These are phyloP conservation scores for Calycopis cecrops DNA, from an alignment of 1,140 invertebrate species.

Conservation along the genomic window DNA sequence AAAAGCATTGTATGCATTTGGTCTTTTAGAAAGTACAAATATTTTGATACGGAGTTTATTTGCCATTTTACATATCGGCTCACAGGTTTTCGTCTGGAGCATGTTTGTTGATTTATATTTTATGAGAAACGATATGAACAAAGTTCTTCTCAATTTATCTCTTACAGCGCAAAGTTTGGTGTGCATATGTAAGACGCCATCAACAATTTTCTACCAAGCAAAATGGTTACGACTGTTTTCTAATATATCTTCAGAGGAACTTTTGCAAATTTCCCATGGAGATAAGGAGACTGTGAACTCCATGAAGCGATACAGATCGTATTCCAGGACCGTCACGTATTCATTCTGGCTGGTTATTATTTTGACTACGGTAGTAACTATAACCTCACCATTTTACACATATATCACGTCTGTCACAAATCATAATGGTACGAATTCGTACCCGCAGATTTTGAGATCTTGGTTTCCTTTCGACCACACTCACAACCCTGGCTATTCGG, in stretches of 20 bases:
- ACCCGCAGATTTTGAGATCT: conserved; percentile 45
- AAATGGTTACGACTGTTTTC: conserved; percentile 17
- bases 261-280: conserved; percentile 20
- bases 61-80: conserved; percentile 31
- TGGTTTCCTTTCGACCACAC: conserved; percentile 54
- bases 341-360: conserved; percentile 39
- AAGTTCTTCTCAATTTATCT: conserved; percentile 45
- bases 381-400: conserved; percentile 38
- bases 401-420: conserved; percentile 29
- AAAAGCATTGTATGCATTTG: conserved; percentile 45
- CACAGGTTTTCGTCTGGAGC: conserved; percentile 38
- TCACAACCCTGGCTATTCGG: conserved; percentile 39
- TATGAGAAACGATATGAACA: conserved; percentile 37
- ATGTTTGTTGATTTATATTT: conserved; percentile 44
- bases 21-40: conserved; percentile 36
- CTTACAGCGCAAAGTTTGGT: conserved; percentile 37
- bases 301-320: conserved; percentile 39
- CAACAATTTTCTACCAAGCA: conserved; percentile 25
- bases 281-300: conserved; percentile 23
- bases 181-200: conserved; percentile 32
- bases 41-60: conserved; percentile 28
- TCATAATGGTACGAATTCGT: conserved; percentile 31
- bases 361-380: conserved; percentile 31
- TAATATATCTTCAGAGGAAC: conserved; percentile 30
- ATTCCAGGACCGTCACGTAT: conserved; percentile 41